Evolutionary conservation across 2,113 vertebrate species (phyloP), one percentile per base, ranked within the genome.

Genomic region (Zeus faber): DNA sequence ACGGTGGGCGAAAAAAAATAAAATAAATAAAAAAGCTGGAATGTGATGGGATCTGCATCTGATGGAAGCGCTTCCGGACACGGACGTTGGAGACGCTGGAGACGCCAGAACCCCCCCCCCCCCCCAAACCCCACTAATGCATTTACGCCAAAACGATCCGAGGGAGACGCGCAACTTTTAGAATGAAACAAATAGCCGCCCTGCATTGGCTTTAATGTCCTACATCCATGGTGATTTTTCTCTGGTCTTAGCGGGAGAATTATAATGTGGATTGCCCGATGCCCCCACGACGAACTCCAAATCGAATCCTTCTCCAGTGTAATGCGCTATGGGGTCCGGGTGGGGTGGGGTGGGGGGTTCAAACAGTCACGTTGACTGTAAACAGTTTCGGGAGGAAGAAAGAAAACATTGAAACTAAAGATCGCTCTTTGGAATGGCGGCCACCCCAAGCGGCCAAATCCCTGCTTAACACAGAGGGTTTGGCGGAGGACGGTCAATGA

Each of bases 261-360:
- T 76, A 77, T 62, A 74, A 86, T 85, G 80, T 77, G 85, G 74
- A 87, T 83, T 79, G 73, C 51, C 72, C 22, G 37, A 59, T 82
- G 80, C 46, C 82, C 80, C 76, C 1, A 22, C 18, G 0, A 35
- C 84, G 76, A 88, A 85, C 85, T 58, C 68, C 46, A 66, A 60
- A 21, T 76, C 63, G 75, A 77, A 77, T 76, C 63, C 68, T 62
- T 37, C 75, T 57, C 48, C 20, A 69, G 53, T 60, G 62, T 55
- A 75, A 65, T 56, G 41, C 55, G 46, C 54, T 17, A 35, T 18
- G 29, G 54, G 57, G 29, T 16, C 20, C 40, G 62, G 55, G 58
- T 29, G 45, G 65, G 45, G 67, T 67, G 49, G 69, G 72, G 33
- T 26, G 58, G 46, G 2, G 43, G 48, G 79, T 83, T 82, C 74